Conservation (phyloP, 2,888 invertebrate genomes). For the Drosophila limbata region DNA sequence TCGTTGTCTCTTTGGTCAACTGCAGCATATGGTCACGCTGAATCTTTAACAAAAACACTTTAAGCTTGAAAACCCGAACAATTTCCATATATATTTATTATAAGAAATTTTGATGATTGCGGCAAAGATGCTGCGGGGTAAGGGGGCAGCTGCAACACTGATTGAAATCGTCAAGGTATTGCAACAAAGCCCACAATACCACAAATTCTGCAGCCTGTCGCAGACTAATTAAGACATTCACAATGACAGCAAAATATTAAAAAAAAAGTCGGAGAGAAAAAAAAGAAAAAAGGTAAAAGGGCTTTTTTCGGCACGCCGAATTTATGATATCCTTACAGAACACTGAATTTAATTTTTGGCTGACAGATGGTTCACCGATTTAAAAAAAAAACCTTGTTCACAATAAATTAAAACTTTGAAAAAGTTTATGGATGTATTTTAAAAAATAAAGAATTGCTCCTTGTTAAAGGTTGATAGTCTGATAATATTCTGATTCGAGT, state of each 20-base stretch:
- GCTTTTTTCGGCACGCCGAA: neutral
- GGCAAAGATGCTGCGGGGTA: no score
- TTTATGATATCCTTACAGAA: neutral
- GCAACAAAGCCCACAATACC: constrained; percentile 48
- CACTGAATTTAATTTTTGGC: neutral
- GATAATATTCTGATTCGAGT: no score
- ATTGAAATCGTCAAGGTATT: constrained; percentile 61
- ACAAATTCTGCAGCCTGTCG: constrained; percentile 16
- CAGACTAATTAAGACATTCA: constrained; percentile 79
- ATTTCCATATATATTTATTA: constrained; percentile 10
- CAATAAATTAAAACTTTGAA: no score
- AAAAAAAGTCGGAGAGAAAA: constrained; percentile 30
- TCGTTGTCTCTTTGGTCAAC: constrained; percentile 59
- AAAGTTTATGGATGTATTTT: no score
- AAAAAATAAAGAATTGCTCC: no score
- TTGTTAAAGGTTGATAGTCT: no score
- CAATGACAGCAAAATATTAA: constrained; percentile 68
- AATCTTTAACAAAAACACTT: constrained; percentile 37
- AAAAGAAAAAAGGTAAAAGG: neutral
- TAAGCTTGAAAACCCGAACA: neutral
- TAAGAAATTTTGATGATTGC: neutral
- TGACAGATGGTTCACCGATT: neutral
- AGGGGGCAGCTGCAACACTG: constrained; percentile 32
- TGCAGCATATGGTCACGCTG: constrained; percentile 40
- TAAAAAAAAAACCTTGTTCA: neutral